phyloP scores from a whole-genome alignment of 2,797 vertebrate species.

The Tamandua tetradactyla region DNA sequence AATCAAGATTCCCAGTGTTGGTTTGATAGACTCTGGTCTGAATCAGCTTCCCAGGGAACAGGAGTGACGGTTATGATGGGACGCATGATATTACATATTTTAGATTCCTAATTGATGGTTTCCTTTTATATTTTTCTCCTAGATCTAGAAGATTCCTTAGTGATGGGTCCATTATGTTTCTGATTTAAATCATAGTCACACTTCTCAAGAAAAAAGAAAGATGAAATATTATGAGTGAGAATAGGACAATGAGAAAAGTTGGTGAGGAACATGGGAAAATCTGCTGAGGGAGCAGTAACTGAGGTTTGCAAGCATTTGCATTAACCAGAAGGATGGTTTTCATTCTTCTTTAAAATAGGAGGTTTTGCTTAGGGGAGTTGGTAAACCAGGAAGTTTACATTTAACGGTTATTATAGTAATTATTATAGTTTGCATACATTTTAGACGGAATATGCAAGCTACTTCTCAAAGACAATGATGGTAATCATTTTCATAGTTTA shows the following conservation, averaged over 20 bases:
- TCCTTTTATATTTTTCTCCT: constrained; percentile 24
- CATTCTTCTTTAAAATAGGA: not conserved
- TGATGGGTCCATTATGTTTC: not conserved
- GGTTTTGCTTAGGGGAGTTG: not conserved
- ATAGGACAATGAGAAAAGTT: not conserved
- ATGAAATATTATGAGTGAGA: not conserved
- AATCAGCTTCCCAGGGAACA: not conserved
- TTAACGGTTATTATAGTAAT: not conserved
- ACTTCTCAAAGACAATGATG: not conserved
- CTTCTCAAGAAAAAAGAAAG: constrained; percentile 2
- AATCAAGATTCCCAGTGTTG: not conserved
- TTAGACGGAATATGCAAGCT: not conserved
- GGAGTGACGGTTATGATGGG: not conserved
- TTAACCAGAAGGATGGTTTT: not conserved
- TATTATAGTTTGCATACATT: not conserved
- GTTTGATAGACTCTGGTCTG: not conserved
- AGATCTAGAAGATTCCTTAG: constrained; percentile 7
- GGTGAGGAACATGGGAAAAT: not conserved
- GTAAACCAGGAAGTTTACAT: not conserved
- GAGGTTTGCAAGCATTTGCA: not conserved
- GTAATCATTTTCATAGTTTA: not conserved
- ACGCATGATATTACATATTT: not conserved
- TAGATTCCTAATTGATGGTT: not conserved
- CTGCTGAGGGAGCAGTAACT: not conserved
- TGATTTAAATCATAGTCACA: constrained; percentile 22